phyloP scores from a whole-genome alignment of 2,888 invertebrate species.

The Himalopsyche kuldschensis region DNA sequence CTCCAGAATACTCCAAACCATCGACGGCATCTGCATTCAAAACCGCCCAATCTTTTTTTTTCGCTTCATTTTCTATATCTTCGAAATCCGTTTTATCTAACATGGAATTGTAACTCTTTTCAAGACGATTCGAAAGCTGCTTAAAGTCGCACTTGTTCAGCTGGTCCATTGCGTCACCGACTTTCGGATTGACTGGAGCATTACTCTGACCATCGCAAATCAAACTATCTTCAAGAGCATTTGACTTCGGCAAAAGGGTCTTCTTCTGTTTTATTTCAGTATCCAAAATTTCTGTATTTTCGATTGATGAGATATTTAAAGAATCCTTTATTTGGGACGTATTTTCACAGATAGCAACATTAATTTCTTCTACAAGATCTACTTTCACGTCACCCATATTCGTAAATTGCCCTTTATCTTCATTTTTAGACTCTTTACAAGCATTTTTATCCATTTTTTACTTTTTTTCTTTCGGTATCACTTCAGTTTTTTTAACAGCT shows the following conservation, averaged over 20 bases:
- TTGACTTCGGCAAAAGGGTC: neutral
- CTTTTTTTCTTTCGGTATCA: too few relatives aligned
- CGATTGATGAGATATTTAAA: too few relatives aligned
- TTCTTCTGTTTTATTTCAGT: neutral
- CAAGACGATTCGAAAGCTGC: constrained; percentile 42
- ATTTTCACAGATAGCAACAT: neutral
- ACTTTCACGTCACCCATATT: neutral
- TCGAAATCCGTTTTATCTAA: neutral
- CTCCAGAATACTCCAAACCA: neutral
- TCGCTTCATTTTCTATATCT: constrained; percentile 2
- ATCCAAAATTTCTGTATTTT: too few relatives aligned
- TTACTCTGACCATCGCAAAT: neutral
- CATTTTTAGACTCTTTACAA: neutral
- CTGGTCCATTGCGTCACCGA: constrained; percentile 10
- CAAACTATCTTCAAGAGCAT: neutral
- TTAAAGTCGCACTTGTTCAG: constrained; percentile 59
- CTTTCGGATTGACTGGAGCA: neutral
- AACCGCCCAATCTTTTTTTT: neutral
- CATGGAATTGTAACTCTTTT: constrained; percentile 4
- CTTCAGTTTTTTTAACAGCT: neutral
- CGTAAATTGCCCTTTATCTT: neutral
- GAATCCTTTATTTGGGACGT: neutral
- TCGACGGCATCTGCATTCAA: neutral
- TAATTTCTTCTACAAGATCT: neutral
- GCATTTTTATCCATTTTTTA: neutral